Conservation (phyloP, 2,888 invertebrate species). For the Brassicogethes aeneus region DNA sequence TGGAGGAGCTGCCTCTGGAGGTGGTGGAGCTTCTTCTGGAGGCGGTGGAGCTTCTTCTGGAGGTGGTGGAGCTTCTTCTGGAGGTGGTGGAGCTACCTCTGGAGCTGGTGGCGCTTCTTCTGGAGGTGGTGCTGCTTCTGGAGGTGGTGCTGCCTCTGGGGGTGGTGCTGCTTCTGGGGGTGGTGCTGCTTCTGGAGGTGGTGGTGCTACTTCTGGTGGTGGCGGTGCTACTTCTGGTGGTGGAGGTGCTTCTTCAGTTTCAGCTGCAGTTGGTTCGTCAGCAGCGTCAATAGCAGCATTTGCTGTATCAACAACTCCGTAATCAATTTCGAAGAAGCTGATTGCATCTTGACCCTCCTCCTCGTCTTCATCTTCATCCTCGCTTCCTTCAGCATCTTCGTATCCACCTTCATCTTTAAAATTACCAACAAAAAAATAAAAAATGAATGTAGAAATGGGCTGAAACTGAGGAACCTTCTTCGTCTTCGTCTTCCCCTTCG, state of each 20-base stretch:
- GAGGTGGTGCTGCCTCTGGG: constrained; percentile 3
- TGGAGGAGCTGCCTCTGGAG: neutral
- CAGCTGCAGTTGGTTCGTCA: neutral
- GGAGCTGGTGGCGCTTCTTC: constrained; percentile 10
- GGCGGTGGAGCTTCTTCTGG: constrained; percentile 2
- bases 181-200: neutral
- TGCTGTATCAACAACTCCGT: constrained; percentile 9
- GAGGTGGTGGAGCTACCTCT: constrained; percentile 20
- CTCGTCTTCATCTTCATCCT: constrained; percentile 25
- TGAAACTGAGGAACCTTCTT: constrained; percentile 8
- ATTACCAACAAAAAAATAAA: too few species aligned
- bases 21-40: neutral
- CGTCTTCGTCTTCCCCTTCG: constrained; percentile 10
- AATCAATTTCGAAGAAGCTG: too few species aligned
- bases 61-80: constrained; percentile 17
- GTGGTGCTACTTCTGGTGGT: neutral
- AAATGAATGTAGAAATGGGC: neutral
- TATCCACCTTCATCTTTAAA: constrained; percentile 3
- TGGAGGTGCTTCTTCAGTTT: neutral
- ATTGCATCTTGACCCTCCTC: too few species aligned
- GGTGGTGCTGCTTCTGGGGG: constrained; percentile 5
- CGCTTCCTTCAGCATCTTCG: constrained; percentile 1
- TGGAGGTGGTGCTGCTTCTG: constrained; percentile 7
- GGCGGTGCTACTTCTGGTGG: neutral
- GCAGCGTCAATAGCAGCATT: constrained; percentile 9